Conservation (phyloP, 2,888 invertebrate species). For the Desoria tigrina region DNA sequence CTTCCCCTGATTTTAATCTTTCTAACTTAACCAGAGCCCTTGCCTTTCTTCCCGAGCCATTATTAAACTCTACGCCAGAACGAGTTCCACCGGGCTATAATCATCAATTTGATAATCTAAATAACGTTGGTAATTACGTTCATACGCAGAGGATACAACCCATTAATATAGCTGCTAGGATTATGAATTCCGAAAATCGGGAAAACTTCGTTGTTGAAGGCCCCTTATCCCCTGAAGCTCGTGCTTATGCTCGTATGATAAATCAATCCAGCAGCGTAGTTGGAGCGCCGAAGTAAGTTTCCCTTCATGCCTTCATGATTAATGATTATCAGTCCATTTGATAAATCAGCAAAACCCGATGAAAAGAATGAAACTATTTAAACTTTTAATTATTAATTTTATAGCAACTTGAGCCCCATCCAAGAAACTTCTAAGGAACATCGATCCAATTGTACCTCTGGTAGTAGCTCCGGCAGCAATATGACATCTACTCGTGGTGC, state of each 20-base stretch:
- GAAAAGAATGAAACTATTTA: no score
- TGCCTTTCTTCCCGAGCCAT: slow-evolving; percentile 32
- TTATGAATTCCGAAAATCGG: no score
- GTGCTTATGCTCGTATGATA: slow-evolving; percentile 11
- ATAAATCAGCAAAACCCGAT: no score
- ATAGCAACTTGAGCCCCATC: slow-evolving; percentile 48
- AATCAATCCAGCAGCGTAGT: no score
- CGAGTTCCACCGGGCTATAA: neutral
- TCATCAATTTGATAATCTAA: neutral
- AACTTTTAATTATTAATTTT: no score
- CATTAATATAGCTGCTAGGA: neutral
- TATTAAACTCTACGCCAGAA: slow-evolving; percentile 48
- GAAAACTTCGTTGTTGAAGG: no score
- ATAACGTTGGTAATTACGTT: slow-evolving; percentile 3
- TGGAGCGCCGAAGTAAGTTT: no score
- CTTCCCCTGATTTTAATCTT: slow-evolving; percentile 28
- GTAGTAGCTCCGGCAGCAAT: slow-evolving; percentile 42
- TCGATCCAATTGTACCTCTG: slow-evolving; percentile 44
- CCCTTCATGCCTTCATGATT: no score
- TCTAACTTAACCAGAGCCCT: slow-evolving; percentile 45
- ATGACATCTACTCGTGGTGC: slow-evolving; percentile 23
- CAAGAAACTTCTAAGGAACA: slow-evolving; percentile 51
- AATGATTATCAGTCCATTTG: no score
- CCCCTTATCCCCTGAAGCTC: neutral
- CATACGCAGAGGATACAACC: neutral